Evolutionary conservation across 2,888 invertebrate genomes (phyloP).

Genomic region (Nudaria mundana): DNA sequence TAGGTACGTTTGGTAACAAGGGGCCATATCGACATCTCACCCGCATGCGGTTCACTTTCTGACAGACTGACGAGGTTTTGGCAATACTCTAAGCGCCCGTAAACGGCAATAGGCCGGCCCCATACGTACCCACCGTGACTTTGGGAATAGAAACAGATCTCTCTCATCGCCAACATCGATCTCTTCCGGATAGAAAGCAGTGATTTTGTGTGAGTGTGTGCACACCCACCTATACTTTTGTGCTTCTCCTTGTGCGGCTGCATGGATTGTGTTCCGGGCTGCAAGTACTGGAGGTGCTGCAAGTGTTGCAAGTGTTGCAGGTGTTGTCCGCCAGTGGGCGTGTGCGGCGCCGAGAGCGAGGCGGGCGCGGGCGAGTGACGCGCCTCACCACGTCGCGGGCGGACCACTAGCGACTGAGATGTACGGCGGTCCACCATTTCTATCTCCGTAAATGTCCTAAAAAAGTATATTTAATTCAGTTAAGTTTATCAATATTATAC

Average conservation of each 20-base stretch:
- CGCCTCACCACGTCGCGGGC: conserved; percentile 49
- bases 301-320: conserved; percentile 33
- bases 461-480: too few relatives aligned
- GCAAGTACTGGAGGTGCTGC: background rate
- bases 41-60: too few relatives aligned
- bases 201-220: background rate
- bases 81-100: too few relatives aligned
- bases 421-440: conserved; percentile 42
- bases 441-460: conserved; percentile 33
- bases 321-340: conserved; percentile 61
- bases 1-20: too few relatives aligned
- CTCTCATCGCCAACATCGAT: too few relatives aligned
- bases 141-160: too few relatives aligned
- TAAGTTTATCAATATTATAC: too few relatives aligned
- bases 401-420: conserved; percentile 57
- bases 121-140: too few relatives aligned
- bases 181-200: too few relatives aligned
- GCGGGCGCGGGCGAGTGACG: conserved; percentile 36
- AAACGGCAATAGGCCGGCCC: too few relatives aligned
- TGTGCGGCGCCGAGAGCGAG: conserved; percentile 69
- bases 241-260: conserved; percentile 25
- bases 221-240: conserved; percentile 45
- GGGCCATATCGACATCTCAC: too few relatives aligned
- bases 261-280: conserved; percentile 32
- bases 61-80: too few relatives aligned